These are phyloP conservation scores for Clusia tigrina DNA, from an alignment of 2,888 invertebrate genomes.

Conservation along the genomic window DNA sequence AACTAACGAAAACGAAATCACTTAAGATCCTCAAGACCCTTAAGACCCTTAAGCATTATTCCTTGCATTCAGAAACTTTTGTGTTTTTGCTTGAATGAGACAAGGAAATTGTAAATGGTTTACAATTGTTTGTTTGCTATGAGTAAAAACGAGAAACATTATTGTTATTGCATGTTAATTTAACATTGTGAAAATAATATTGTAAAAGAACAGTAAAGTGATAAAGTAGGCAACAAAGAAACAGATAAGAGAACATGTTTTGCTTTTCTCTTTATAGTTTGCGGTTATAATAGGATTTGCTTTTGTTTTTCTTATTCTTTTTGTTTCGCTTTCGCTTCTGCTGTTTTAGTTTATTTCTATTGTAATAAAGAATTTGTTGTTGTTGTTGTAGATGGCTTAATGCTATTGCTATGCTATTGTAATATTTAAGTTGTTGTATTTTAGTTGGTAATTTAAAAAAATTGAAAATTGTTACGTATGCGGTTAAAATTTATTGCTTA, in stretches of 20 bases:
- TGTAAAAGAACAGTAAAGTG: neutral
- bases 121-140: conserved; percentile 23
- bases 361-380: conserved; percentile 4
- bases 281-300: neutral
- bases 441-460: conserved; percentile 22
- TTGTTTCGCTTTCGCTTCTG: neutral
- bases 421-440: conserved; percentile 14
- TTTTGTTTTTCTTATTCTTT: neutral
- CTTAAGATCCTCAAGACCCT: too few species aligned
- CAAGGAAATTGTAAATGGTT: conserved; percentile 33
- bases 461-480: conserved; percentile 10
- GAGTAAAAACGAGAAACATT: conserved; percentile 50
- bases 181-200: neutral
- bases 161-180: conserved; percentile 29
- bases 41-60: too few species aligned
- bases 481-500: conserved; percentile 22
- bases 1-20: too few species aligned
- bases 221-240: conserved; percentile 1
- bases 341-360: conserved; percentile 1
- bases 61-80: too few species aligned
- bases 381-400: conserved; percentile 15
- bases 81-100: too few species aligned
- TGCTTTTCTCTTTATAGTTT: conserved; percentile 6
- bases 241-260: neutral
- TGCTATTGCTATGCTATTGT: conserved; percentile 28